A percentile compares a stretch with the other conserved stretches of the same genome.
Evolutionary conservation across 2,113 vertebrate species (phyloP).

Genomic region (Grantiella picta): DNA sequence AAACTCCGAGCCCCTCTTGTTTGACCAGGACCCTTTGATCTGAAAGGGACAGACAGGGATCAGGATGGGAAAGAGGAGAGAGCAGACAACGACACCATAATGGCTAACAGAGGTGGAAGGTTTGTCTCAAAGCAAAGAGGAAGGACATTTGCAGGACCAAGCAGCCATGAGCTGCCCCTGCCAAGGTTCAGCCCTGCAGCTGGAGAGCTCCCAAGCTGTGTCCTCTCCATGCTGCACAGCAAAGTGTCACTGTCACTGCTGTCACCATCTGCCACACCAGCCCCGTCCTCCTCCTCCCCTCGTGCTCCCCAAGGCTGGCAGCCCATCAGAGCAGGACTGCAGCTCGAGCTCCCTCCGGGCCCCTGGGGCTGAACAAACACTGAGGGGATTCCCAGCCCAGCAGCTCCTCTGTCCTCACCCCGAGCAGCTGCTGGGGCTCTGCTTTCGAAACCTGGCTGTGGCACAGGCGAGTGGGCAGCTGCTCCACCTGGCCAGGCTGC

Average conservation of each 20-base stretch:
- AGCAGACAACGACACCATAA: fast-evolving
- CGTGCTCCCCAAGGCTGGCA: not conserved
- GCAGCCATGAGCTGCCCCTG: not conserved
- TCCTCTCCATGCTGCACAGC: fast-evolving
- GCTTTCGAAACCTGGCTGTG: not conserved
- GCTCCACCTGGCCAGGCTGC: not conserved
- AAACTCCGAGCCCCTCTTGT: conserved; percentile 85
- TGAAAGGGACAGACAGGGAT: conserved; percentile 35
- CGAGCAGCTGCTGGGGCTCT: not conserved
- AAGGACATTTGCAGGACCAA: not conserved
- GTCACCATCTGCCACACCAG: fast-evolving
- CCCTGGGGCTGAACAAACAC: not conserved
- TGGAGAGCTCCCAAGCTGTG: not conserved
- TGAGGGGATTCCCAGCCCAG: not conserved
- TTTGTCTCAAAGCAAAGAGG: not conserved
- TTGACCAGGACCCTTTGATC: conserved; percentile 97
- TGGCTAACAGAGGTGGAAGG: not conserved
- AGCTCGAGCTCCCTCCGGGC: not conserved
- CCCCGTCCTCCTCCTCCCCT: not conserved
- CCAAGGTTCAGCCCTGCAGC: not conserved
- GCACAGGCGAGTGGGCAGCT: not conserved
- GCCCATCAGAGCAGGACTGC: not conserved
- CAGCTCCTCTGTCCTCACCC: not conserved
- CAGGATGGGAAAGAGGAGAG: not conserved
- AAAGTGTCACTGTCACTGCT: fast-evolving